These are phyloP conservation scores for Drosophila athabasca DNA, from an alignment of 1,140 invertebrate species.

Conservation along the genomic window DNA sequence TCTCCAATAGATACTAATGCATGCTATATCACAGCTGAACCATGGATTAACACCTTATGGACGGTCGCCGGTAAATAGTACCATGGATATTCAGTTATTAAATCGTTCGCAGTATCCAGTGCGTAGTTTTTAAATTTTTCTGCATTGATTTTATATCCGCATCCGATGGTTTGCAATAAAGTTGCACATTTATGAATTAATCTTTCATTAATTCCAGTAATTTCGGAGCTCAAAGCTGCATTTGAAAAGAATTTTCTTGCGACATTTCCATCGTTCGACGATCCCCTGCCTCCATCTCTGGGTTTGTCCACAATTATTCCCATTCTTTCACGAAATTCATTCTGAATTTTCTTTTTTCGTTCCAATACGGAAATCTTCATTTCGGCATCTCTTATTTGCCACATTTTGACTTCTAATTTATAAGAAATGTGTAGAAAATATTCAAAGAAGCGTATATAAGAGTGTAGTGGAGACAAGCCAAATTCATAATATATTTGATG, in stretches of 20 bases:
- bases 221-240: no score
- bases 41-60: neutral
- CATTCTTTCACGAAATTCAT: constrained; percentile 23
- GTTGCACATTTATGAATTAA: neutral
- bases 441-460: no score
- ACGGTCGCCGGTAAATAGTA: neutral
- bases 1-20: neutral
- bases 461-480: no score
- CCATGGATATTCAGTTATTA: neutral
- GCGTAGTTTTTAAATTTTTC: neutral
- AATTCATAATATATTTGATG: no score
- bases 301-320: constrained; percentile 14
- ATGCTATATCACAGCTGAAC: neutral
- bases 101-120: neutral
- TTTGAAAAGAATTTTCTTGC: no score
- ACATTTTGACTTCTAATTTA: no score
- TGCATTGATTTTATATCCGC: neutral
- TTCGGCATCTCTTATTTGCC: no score
- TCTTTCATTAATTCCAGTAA: no score
- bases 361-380: no score
- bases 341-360: constrained; percentile 13
- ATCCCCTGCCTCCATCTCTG: constrained; percentile 4
- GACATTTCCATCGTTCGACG: constrained; percentile 1
- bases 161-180: neutral
- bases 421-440: no score